Evolutionary conservation across 2,888 invertebrate species (phyloP), one percentile per base, ranked within the genome.

Genomic region (Eledona agricola): DNA sequence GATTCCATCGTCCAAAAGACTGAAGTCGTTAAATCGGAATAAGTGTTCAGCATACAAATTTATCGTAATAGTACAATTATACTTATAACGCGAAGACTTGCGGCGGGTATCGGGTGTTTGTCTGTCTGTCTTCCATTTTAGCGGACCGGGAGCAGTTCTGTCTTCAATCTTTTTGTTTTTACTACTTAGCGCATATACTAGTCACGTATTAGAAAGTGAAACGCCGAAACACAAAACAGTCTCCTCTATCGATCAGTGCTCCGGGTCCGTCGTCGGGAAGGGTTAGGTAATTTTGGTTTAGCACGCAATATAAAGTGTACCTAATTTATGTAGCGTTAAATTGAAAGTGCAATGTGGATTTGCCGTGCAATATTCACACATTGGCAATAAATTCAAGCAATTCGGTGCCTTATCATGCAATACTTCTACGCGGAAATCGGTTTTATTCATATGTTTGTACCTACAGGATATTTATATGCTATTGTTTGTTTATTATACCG

Each of bases 401-500:
- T 37, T 13, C 9, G 11, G 50, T 51, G 50, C 50, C 50, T 51
- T 51, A 12, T 12, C 16, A 35, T 19, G 42, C 50, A 51, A 51
- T 42, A 51, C 15, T 35, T 15, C 31, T 29, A 7, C 7, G 34
- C 9, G 29, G 15, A 29, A 32, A 19, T 40, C n/a, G n/a, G n/a
- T n/a, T n/a, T n/a, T n/a, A n/a, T n/a, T n/a, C n/a, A n/a, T 50
- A 42, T 46, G 35, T 46, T n/a, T 49, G 17, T 50, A 50, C 42
- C 40, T 42, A 15, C 43, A 45, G 51, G 45, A 38, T 52, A 46
- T 52, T 52, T 52, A 32, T 34, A 52, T 47, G 26, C 13, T 46
- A 45, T 45, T 34, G 34, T 34, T 11, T 52, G 34, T 37, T 32
- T 42, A 34, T 45, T 52, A 46, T 52, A 52, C 51, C 51, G 51